Evolutionary conservation across 1,140 invertebrate genomes (phyloP).

Genomic region (Cyclina sinensis): DNA sequence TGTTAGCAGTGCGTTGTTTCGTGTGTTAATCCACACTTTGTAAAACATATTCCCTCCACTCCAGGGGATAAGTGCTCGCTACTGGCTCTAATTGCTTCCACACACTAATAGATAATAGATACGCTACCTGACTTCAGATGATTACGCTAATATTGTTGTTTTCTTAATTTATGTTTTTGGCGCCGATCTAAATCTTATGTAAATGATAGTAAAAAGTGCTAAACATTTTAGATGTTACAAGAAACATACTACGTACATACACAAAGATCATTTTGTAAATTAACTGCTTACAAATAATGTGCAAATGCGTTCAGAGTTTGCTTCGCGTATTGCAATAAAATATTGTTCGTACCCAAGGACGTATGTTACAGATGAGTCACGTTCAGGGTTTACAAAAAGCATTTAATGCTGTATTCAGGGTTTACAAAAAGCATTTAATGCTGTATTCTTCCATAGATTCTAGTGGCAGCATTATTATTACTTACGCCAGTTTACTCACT

Average conservation of each 20-base stretch:
- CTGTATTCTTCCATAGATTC: too few species aligned
- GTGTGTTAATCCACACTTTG: slow-evolving; percentile 38
- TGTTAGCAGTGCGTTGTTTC: slow-evolving; percentile 10
- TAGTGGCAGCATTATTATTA: too few species aligned
- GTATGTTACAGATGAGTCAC: too few species aligned
- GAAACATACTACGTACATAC: not conserved
- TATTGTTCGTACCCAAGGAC: not conserved
- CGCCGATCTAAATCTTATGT: slow-evolving; percentile 24
- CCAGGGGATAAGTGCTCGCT: slow-evolving; percentile 1
- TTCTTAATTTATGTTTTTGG: slow-evolving; percentile 54
- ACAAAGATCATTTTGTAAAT: not conserved
- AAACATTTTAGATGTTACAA: slow-evolving; percentile 18
- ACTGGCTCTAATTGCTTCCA: slow-evolving; percentile 4
- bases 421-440: too few species aligned
- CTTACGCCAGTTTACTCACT: too few species aligned
- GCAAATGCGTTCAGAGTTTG: not conserved
- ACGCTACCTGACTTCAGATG: not conserved
- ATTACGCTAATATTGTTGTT: slow-evolving; percentile 51
- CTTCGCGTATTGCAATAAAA: not conserved
- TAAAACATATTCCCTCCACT: slow-evolving; percentile 21
- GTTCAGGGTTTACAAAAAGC: too few species aligned
- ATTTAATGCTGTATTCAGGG: too few species aligned
- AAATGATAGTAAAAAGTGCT: slow-evolving; percentile 21
- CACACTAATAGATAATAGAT: slow-evolving; percentile 41
- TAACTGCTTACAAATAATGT: not conserved